Base-by-base conservation (phyloP, 35 echinoderm and acorn worm species). In the Chiridota heheva region DNA sequence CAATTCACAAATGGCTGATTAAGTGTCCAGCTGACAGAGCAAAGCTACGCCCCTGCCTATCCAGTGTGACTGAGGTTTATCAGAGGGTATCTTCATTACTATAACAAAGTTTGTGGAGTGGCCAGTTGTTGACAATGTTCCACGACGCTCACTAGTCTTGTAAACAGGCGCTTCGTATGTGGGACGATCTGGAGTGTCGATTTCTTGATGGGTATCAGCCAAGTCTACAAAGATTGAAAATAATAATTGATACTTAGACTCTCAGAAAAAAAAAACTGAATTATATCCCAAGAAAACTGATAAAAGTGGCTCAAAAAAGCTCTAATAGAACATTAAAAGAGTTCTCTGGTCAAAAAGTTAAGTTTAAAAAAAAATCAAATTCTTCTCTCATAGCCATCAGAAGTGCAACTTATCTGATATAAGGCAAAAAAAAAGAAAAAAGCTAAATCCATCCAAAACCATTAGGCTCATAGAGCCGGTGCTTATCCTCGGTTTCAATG, bases 81-180 rank as follows among this genome's bases (percentile, higher is more conserved):
- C 93, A 1, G 93, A 88, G 0, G 93, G 93, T 67, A 97, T 78
- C 79, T 84, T 78, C 42, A 97, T 86, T 3, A 67, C 80, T 53
- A 97, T 77, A 37, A 97, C 93, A 88, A 88, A 97, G 88, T 97
- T 97, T 5, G 93, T 97, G 36, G 93, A 97, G 45, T 97, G 93
- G 40, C 93, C 93, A 25, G 93, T 97, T 4, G 93, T 97, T 0
- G 93, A 97, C 18, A 97, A 85, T 5, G 93, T 97, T 42, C 93
- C 93, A 44, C 88, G 76, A 3, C 93, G 77, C 36, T 96, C 93
- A 33, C 93, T 96, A 36, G 93, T 96, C 83, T 96, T 96, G 88
- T 96, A 96, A 2, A 96, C 76, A 4, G 93, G 93, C 57, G 93
- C 82, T 27, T 82, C 60, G 65, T 96, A 96, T 1, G 77, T 82